phyloP scores from a whole-genome alignment of 2,113 vertebrate genomes.

The Rhagologus leucostigma region DNA sequence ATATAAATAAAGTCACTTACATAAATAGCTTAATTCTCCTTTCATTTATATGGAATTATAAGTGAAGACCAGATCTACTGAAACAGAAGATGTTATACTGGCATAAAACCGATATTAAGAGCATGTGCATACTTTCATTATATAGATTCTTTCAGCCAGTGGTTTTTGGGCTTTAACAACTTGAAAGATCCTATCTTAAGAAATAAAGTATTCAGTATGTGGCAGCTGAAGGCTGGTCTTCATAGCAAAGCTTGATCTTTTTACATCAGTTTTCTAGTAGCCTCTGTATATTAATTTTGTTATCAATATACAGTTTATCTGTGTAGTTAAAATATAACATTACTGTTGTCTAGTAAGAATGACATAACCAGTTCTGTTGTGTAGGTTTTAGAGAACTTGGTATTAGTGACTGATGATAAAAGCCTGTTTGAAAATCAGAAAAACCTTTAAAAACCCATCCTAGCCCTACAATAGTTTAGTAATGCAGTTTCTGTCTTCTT shows the following conservation, averaged over 20 bases:
- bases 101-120: not conserved
- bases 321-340: not conserved
- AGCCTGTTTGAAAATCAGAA: not conserved
- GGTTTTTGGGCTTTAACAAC: not conserved
- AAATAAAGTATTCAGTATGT: not conserved
- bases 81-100: slow-evolving; percentile 24
- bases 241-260: not conserved
- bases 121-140: not conserved
- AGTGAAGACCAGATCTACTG: slow-evolving; percentile 35
- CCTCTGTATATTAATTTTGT: not conserved
- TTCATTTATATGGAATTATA: slow-evolving; percentile 46
- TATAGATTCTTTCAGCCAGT: not conserved
- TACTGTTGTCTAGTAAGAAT: not conserved
- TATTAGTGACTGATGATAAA: not conserved
- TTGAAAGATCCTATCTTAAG: not conserved
- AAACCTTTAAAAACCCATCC: not conserved
- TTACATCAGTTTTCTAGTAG: not conserved
- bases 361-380: not conserved
- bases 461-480: not conserved
- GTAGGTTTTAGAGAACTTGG: not conserved
- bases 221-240: not conserved
- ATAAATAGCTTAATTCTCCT: slow-evolving; percentile 62
- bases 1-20: slow-evolving; percentile 62
- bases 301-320: not conserved
- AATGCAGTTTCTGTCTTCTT: not conserved